Conservation (phyloP, 2,797 vertebrate genomes). For the Allobates femoralis region DNA sequence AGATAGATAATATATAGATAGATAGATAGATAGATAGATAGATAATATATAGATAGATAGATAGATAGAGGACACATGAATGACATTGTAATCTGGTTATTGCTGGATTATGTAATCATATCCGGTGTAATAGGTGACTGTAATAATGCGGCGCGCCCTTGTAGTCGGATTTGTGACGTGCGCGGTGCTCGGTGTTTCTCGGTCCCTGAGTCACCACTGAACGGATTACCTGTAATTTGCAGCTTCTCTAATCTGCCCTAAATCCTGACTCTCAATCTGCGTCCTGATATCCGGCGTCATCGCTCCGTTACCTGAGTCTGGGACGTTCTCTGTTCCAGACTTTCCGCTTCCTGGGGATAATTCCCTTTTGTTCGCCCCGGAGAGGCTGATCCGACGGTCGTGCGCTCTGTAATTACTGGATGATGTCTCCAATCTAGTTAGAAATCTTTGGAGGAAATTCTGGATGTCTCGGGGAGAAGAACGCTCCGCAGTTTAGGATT, state of each 20-base stretch:
- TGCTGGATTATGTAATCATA: background rate
- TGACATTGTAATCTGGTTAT: background rate
- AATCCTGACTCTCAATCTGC: constrained; percentile 4
- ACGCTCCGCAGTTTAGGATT: constrained; percentile 14
- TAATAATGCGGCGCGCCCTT: background rate
- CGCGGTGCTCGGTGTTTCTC: background rate
- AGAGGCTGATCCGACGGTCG: constrained; percentile 4
- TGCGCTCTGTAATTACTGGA: constrained; percentile 3
- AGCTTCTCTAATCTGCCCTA: background rate
- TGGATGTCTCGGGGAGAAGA: constrained; percentile 2
- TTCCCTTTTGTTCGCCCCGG: constrained; percentile 26
- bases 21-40: constrained; percentile 3
- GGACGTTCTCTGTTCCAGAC: background rate
- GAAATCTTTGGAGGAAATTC: constrained; percentile 20
- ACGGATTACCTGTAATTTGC: background rate
- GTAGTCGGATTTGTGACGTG: background rate
- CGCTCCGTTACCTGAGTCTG: background rate
- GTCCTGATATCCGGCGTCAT: background rate
- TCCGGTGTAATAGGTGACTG: background rate
- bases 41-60: too few relatives aligned
- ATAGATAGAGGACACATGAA: constrained; percentile 4
- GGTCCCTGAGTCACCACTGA: background rate
- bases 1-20: background rate
- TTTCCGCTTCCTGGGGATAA: constrained; percentile 15
- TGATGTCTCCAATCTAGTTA: constrained; percentile 26